These are phyloP conservation scores for Zoroaster sp. DNA, from an alignment of 53 echinoderm and acorn worm species.

Conservation along the genomic window DNA sequence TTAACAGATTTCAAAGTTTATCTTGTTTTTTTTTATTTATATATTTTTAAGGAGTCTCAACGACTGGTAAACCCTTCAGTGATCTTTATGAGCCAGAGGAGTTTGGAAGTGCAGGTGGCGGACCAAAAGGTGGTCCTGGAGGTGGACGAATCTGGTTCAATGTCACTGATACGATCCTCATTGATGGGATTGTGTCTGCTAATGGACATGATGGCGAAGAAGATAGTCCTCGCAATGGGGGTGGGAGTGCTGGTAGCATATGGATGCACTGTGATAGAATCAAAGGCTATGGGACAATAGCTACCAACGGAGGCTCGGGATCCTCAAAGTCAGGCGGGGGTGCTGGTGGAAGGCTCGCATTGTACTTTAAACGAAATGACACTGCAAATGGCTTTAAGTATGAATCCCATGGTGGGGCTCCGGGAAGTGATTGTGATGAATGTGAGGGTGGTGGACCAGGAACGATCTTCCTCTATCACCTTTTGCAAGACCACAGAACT, in stretches of 20 bases:
- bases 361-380: slow-evolving; percentile 77
- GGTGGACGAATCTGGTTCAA: slow-evolving; percentile 96
- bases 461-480: slow-evolving; percentile 85
- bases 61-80: slow-evolving; percentile 85
- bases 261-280: slow-evolving; percentile 91
- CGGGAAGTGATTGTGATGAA: slow-evolving; percentile 54
- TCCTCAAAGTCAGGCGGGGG: slow-evolving; percentile 75
- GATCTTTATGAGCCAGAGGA: slow-evolving; percentile 87
- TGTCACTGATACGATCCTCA: slow-evolving; percentile 83
- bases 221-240: slow-evolving; percentile 46
- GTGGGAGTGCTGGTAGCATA: slow-evolving; percentile 95
- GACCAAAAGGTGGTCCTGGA: slow-evolving; percentile 73
- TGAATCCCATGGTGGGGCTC: slow-evolving; percentile 85
- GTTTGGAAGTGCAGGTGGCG: slow-evolving; percentile 93
- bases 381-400: slow-evolving; percentile 82
- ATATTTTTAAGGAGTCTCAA: slow-evolving; percentile 58
- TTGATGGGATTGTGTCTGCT: slow-evolving; percentile 86
- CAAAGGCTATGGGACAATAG: slow-evolving; percentile 84
- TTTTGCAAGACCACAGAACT: slow-evolving; percentile 77
- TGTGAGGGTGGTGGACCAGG: slow-evolving; percentile 94
- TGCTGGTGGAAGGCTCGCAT: slow-evolving; percentile 75
- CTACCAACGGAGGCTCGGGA: slow-evolving; percentile 81
- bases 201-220: slow-evolving; percentile 61
- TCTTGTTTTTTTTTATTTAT: too few relatives aligned
- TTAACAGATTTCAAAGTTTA: neutral